Conservation (phyloP, 37 sponge, comb jelly and placozoan genomes). For the Amphimedon queenslandica region DNA sequence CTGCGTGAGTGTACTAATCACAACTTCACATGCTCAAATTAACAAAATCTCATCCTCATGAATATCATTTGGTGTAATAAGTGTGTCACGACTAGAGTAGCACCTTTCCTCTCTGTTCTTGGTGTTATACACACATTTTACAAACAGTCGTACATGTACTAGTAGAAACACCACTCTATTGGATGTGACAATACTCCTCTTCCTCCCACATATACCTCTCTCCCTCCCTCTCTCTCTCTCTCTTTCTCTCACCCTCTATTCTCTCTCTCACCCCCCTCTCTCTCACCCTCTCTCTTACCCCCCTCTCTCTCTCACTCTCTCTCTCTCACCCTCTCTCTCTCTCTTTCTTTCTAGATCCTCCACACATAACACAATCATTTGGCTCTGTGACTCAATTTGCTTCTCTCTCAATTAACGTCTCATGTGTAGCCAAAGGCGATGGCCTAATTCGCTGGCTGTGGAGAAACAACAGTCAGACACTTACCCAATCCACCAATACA, state of each 20-base stretch:
- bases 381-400: neutral
- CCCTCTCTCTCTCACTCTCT: neutral
- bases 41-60: too few relatives aligned
- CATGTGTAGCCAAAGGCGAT: neutral
- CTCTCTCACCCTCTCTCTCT: neutral
- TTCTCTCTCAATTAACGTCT: neutral
- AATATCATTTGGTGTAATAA: too few relatives aligned
- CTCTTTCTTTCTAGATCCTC: conserved; percentile 7
- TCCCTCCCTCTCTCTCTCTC: neutral
- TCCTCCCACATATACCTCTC: neutral
- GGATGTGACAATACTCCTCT: neutral
- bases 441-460: neutral
- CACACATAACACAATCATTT: neutral
- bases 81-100: too few relatives aligned
- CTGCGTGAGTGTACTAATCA: too few relatives aligned
- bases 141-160: neutral
- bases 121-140: too few relatives aligned
- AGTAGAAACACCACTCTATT: neutral
- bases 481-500: neutral
- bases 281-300: neutral
- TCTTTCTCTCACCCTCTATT: neutral
- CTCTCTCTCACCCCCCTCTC: neutral
- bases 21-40: too few relatives aligned
- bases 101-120: too few relatives aligned
- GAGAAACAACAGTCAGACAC: neutral